These are phyloP conservation scores for Stichopus chloronotus DNA, from an alignment of 35 echinoderm and acorn worm species.

Conservation along the genomic window DNA sequence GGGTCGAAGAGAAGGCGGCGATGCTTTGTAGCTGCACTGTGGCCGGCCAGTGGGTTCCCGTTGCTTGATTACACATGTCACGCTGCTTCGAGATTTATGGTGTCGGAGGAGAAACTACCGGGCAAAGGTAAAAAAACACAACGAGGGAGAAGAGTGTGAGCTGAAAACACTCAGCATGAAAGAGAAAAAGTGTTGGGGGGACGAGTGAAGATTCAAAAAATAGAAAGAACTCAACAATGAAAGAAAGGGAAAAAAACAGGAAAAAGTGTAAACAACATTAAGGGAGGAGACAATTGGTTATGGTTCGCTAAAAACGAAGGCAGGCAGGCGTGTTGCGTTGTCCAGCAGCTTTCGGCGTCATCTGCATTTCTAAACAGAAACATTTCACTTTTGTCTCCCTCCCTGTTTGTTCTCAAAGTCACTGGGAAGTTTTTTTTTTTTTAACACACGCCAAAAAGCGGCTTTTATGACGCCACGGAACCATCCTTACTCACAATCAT, in stretches of 20 bases:
- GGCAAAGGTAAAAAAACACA: slow-evolving; percentile 30
- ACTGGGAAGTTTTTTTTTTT: not conserved
- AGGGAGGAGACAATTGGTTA: slow-evolving; percentile 46
- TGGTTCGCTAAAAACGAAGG: slow-evolving; percentile 5
- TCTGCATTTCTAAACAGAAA: not conserved
- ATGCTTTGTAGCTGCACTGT: slow-evolving; percentile 57
- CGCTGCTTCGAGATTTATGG: slow-evolving; percentile 52
- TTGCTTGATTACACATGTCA: slow-evolving; percentile 71
- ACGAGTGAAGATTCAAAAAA: too few relatives aligned
- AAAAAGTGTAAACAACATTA: slow-evolving; percentile 51
- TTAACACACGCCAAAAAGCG: not conserved
- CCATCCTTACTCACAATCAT: too few relatives aligned
- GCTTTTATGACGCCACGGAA: not conserved
- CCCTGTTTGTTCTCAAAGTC: slow-evolving; percentile 8
- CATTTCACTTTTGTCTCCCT: not conserved
- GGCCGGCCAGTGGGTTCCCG: slow-evolving; percentile 46
- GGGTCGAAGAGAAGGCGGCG: slow-evolving; percentile 35
- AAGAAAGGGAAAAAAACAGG: not conserved
- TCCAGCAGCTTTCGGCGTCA: not conserved
- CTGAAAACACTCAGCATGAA: not conserved
- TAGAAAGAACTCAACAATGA: not conserved
- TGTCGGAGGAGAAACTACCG: not conserved
- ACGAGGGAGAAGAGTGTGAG: not conserved
- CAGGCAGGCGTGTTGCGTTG: not conserved
- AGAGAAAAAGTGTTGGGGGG: not conserved